Evolutionary conservation across 2,888 invertebrate genomes (phyloP), one percentile per base, ranked within the genome.

Genomic region (Drosophila rellima): DNA sequence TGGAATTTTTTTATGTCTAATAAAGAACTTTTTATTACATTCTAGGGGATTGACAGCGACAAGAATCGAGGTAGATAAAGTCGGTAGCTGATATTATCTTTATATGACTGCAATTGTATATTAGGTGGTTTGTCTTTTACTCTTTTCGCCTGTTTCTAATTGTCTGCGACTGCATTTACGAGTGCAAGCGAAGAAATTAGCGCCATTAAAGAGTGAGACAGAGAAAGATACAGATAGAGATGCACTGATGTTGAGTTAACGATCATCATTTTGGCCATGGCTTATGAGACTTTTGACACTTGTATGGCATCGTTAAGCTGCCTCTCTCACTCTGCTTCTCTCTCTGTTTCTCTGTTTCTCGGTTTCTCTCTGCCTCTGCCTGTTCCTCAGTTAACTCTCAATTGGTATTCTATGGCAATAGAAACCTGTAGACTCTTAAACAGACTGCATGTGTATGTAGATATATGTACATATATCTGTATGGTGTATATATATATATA

Each of bases 211-310:
- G 17, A 10, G 17, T 11, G 6, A 13, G 1, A 31, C 18, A 42
- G n/a, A 23, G 6, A 33, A 11, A 3, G 26, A 10, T 2, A 11
- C 2, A 35, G 11, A 4, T 23, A 11, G 20, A 11, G 51, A 23
- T 11, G 3, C 5, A 35, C 6, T 23, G 13, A 11, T 57, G 65
- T 52, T 67, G 60, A 33, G n/a, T 33, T 48, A 33, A 48, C 48
- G 33, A 70, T 83, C 66, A 63, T 66, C 29, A 61, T 63, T 65
- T 66, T 48, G 45, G 47, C 65, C 67, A 47, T 68, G 66, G 57
- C 79, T 54, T 72, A 52, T 56, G 64, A 74, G 45, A 74, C 74
- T 80, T 85, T 76, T 76, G 76, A 78, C 76, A 86, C 75, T 75
- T 73, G 51, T 64, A 55, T 54, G 47, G 54, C 52, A 59, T 31